Conservation (phyloP, 1,140 invertebrate genomes). For the Trichoplusia ni region DNA sequence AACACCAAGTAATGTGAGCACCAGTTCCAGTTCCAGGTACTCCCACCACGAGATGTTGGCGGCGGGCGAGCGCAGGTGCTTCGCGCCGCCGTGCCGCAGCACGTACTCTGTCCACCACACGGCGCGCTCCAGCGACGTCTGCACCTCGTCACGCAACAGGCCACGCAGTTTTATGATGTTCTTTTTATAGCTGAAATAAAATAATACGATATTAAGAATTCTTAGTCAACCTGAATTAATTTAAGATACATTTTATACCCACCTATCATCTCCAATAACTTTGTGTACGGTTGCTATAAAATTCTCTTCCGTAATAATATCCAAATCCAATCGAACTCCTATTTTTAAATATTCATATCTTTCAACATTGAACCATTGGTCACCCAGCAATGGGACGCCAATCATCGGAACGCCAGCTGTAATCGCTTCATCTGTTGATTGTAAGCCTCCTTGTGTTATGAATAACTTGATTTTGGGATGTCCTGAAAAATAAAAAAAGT, state of each 20-base stretch:
- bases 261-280: conserved; percentile 30
- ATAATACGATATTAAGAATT: too few species aligned
- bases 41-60: too few species aligned
- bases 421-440: conserved; percentile 19
- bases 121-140: conserved; percentile 69
- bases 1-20: too few species aligned
- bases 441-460: conserved; percentile 23
- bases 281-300: conserved; percentile 28
- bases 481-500: conserved; percentile 29
- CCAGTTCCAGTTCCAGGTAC: too few species aligned
- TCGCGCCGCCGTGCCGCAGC: too few species aligned
- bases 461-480: conserved; percentile 39
- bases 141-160: conserved; percentile 78
- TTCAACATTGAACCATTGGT: conserved; percentile 34
- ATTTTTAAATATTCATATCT: conserved; percentile 14
- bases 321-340: conserved; percentile 28
- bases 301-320: conserved; percentile 15
- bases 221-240: too few species aligned
- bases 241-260: too few species aligned
- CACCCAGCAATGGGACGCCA: conserved; percentile 33
- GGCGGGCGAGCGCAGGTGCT: too few species aligned
- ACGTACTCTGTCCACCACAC: conserved; percentile 79
- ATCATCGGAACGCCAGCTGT: conserved; percentile 37
- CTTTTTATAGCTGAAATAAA: conserved; percentile 44
- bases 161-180: conserved; percentile 61